Evolutionary conservation across 2,113 vertebrate species (phyloP).

Genomic region (Mobula birostris): DNA sequence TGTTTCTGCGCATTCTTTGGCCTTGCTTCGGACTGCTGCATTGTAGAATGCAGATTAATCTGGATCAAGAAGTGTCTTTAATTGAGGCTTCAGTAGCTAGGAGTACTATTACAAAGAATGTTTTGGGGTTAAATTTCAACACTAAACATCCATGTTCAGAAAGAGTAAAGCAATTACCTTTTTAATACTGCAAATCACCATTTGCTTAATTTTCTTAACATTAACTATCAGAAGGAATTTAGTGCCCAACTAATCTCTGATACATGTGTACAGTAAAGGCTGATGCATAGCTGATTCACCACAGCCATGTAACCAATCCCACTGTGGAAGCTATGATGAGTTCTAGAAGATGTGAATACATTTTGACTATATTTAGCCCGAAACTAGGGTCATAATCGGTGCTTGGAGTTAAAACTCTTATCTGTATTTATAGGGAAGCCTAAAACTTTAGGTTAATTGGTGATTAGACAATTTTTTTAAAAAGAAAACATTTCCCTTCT

Average conservation of each 20-base stretch:
- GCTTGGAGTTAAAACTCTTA: conserved; percentile 29
- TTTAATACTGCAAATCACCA: background rate
- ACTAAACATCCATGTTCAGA: background rate
- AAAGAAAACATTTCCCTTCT: background rate
- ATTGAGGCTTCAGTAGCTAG: background rate
- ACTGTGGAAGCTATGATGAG: background rate
- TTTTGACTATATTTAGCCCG: conserved; percentile 12
- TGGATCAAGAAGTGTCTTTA: conserved; percentile 16
- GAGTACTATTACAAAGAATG: background rate
- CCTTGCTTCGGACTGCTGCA: background rate
- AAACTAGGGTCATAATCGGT: conserved; percentile 4
- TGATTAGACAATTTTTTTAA: background rate
- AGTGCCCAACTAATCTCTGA: background rate
- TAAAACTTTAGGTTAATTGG: background rate
- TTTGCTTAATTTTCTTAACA: conserved; percentile 13
- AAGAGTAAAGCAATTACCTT: background rate
- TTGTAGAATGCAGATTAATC: background rate
- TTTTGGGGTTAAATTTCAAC: conserved; percentile 5
- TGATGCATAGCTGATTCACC: conserved; percentile 6
- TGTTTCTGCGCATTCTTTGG: background rate
- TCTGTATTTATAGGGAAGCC: conserved; percentile 26
- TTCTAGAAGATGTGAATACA: conserved; percentile 15
- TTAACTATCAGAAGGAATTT: background rate
- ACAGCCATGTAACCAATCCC: background rate
- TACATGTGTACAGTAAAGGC: background rate